phyloP scores from a whole-genome alignment of 2,888 invertebrate genomes.

The Perizoma affinitatum region DNA sequence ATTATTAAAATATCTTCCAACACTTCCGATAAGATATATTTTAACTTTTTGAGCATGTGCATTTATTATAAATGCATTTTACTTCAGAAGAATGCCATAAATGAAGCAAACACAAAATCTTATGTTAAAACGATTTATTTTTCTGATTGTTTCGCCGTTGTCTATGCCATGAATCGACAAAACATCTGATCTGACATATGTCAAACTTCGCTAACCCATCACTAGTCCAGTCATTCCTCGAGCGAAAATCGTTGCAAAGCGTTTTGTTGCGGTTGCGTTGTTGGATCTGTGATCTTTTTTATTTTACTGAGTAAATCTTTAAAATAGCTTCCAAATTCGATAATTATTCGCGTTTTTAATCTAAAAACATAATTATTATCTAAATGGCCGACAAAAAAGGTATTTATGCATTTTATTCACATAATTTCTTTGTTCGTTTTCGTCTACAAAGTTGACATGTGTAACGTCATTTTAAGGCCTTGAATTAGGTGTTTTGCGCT shows the following conservation, averaged over 20 bases:
- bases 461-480: conserved; percentile 71
- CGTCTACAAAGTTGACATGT: conserved; percentile 68
- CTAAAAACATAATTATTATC: conserved; percentile 61
- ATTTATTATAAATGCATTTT: too few species aligned
- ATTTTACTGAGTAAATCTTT: too few species aligned
- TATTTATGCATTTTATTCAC: conserved; percentile 71
- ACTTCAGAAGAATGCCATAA: too few species aligned
- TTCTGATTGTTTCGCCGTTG: too few species aligned
- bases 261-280: conserved; percentile 64
- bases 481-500: conserved; percentile 47
- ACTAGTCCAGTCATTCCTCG: conserved; percentile 49
- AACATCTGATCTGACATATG: too few species aligned
- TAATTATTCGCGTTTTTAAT: conserved; percentile 56
- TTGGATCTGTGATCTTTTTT: conserved; percentile 41
- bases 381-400: conserved; percentile 85
- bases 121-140: too few species aligned
- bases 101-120: too few species aligned
- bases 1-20: too few species aligned
- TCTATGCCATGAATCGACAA: too few species aligned
- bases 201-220: conserved; percentile 34
- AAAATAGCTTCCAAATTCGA: conserved; percentile 52
- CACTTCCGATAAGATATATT: too few species aligned
- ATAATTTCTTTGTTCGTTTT: conserved; percentile 73
- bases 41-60: too few species aligned
- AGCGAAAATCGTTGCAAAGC: conserved; percentile 58